A percentile compares a stretch with the other conserved stretches of the same genome.
phyloP scores from a whole-genome alignment of 2,797 vertebrate species.

The Prunella strophiata region DNA sequence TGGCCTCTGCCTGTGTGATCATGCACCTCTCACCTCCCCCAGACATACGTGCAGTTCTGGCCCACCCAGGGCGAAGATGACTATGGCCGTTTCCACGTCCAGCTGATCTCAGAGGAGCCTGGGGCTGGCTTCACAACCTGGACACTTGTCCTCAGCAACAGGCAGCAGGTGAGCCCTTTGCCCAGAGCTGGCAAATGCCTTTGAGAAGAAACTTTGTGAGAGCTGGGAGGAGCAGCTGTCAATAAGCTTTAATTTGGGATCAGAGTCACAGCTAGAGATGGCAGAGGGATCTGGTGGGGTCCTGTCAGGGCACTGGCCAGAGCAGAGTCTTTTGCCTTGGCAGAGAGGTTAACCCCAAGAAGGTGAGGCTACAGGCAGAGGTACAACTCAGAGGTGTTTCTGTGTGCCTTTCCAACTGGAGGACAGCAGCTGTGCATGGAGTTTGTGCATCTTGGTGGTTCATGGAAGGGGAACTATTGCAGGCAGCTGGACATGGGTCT shows the following conservation, averaged over 20 bases:
- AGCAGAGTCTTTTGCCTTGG: background rate
- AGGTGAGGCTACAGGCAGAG: background rate
- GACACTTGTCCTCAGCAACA: slow-evolving; percentile 37
- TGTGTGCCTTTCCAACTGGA: background rate
- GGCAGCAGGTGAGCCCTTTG: slow-evolving; percentile 50
- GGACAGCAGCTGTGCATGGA: background rate
- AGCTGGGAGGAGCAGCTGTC: background rate
- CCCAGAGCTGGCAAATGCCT: background rate
- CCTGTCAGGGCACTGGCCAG: background rate
- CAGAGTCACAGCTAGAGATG: background rate
- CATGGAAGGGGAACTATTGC: accelerated
- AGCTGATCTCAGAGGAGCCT: background rate
- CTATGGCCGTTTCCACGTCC: slow-evolving; percentile 26
- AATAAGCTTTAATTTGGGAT: background rate
- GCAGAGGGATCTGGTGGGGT: background rate
- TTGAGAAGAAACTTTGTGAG: background rate
- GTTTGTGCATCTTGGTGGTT: accelerated
- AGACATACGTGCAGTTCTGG: slow-evolving; percentile 60
- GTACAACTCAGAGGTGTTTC: background rate
- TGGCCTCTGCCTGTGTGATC: background rate
- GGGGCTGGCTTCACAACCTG: slow-evolving; percentile 27
- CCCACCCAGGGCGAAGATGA: background rate
- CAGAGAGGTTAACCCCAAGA: background rate
- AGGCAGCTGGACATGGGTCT: background rate
- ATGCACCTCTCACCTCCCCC: background rate